Percentiles rank a stretch among this genome's conserved stretches.
Conservation (phyloP, 2,113 vertebrate species). For the Megatriorchis doriae region DNA sequence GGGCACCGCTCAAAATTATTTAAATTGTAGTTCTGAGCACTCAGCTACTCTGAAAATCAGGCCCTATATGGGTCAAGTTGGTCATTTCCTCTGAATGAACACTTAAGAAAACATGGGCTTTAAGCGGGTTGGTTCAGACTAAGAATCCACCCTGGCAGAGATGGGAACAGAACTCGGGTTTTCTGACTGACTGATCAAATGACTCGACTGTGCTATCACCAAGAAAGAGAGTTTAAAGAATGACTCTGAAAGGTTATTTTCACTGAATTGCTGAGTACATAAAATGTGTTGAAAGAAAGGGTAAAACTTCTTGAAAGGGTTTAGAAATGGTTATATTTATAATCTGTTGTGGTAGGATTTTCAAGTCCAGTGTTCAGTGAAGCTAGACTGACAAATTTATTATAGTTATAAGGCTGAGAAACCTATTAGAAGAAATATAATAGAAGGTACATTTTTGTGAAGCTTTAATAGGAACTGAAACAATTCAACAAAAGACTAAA, state of each 20-base stretch:
- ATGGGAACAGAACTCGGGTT: background rate
- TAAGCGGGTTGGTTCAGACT: background rate
- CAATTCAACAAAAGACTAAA: slow-evolving; percentile 62
- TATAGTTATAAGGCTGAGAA: slow-evolving; percentile 60
- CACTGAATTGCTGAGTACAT: slow-evolving; percentile 57
- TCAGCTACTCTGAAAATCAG: background rate
- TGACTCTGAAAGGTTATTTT: slow-evolving; percentile 57
- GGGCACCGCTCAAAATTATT: background rate
- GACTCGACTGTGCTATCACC: background rate
- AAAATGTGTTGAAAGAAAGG: slow-evolving; percentile 54
- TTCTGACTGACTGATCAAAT: slow-evolving; percentile 53
- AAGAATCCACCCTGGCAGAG: background rate
- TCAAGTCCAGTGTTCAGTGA: slow-evolving; percentile 44
- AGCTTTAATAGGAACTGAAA: slow-evolving; percentile 50
- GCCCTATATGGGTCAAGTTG: background rate
- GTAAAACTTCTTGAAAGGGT: slow-evolving; percentile 58
- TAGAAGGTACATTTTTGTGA: slow-evolving; percentile 53
- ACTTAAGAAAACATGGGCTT: background rate
- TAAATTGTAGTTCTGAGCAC: background rate
- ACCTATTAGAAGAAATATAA: slow-evolving; percentile 58
- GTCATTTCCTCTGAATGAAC: background rate
- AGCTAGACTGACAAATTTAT: slow-evolving; percentile 67
- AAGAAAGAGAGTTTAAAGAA: slow-evolving; percentile 44
- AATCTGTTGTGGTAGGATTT: slow-evolving; percentile 60
- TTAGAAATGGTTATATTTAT: slow-evolving; percentile 60